Evolutionary conservation across 2,888 invertebrate genomes (phyloP).

Genomic region (Idaea biselata): DNA sequence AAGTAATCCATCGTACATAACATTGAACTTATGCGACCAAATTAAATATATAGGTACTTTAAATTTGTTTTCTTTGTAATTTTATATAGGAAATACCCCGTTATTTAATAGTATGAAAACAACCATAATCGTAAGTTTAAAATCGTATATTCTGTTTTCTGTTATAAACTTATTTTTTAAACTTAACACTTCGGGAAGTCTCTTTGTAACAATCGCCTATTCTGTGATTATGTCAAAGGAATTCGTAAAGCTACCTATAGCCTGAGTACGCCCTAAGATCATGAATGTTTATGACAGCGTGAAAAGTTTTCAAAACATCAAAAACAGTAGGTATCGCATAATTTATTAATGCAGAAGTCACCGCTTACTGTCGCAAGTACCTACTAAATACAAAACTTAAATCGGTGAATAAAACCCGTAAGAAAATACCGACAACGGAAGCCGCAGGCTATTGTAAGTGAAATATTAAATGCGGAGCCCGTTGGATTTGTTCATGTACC

Average conservation of each 20-base stretch:
- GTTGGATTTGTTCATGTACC: conserved; percentile 62
- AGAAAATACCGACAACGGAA: conserved; percentile 62
- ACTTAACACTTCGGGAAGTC: too few relatives aligned
- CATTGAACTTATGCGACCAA: too few relatives aligned
- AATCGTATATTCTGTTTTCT: too few relatives aligned
- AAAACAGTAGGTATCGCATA: conserved; percentile 50
- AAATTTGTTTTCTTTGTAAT: too few relatives aligned
- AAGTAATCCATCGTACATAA: too few relatives aligned
- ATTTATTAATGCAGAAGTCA: conserved; percentile 51
- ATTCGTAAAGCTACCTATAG: conserved; percentile 18
- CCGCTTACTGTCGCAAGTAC: conserved; percentile 44
- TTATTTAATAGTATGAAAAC: too few relatives aligned
- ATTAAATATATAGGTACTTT: too few relatives aligned
- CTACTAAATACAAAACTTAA: conserved; percentile 69
- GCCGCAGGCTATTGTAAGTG: conserved; percentile 72
- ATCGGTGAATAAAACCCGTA: conserved; percentile 53
- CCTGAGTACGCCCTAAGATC: conserved; percentile 17
- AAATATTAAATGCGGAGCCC: conserved; percentile 67
- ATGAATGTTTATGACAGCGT: conserved; percentile 28
- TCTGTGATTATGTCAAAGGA: conserved; percentile 5
- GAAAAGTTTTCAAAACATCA: conserved; percentile 32
- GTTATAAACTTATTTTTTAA: too few relatives aligned
- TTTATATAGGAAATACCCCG: too few relatives aligned
- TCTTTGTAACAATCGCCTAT: conserved; percentile 17
- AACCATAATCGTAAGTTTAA: too few relatives aligned